Evolutionary conservation across 30 jellyfish, hydroid and myxozoan genomes (phyloP), one percentile per base, ranked within the genome.

Genomic region (Hydra vulgaris): DNA sequence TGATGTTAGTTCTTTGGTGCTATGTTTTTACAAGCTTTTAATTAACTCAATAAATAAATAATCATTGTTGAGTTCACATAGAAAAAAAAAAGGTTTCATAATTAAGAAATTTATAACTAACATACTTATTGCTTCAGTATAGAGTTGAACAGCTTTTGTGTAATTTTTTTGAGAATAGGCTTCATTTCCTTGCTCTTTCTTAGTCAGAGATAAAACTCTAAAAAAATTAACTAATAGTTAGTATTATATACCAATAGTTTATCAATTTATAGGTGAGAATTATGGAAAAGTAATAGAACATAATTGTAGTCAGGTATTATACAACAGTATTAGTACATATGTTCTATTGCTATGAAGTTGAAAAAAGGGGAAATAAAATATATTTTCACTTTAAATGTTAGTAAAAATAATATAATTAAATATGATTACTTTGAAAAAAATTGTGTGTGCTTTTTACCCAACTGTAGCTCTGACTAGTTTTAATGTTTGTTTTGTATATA

Each of bases 121-220:
- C 80, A 73, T 88, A 94, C 99, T 92, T 56, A 94, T 94, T 52
- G 99, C 99, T 79, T 94, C 96, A 21, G 99, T 79, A 74, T 94
- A 94, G 55, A 94, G 81, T 22, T 68, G 21, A 53, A 84, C 26
- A 24, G 99, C 99, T 23, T 86, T 84, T 24, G 71, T 54, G 89
- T 94, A 94, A 16, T 87, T 82, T 80, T 94, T 81, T n/a, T 80
- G 56, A 1, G 87, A n/a, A 77, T 94, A 94, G 53, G 84, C 80
- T 77, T 84, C 86, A 87, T 94, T 94, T 66, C 99, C 99, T 73
- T 87, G 96, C 76, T 94, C 96, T 53, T 94, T 94, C 79, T 85
- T 94, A 54, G 81, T 27, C 4, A 92, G 92, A 1, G 99, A 96
- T 26, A 80, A 82, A 25, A 77, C 84, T 84, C 99, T 94, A 40